Conservation (phyloP, 2,113 vertebrate species). For the Phylloscopus trochiloides region DNA sequence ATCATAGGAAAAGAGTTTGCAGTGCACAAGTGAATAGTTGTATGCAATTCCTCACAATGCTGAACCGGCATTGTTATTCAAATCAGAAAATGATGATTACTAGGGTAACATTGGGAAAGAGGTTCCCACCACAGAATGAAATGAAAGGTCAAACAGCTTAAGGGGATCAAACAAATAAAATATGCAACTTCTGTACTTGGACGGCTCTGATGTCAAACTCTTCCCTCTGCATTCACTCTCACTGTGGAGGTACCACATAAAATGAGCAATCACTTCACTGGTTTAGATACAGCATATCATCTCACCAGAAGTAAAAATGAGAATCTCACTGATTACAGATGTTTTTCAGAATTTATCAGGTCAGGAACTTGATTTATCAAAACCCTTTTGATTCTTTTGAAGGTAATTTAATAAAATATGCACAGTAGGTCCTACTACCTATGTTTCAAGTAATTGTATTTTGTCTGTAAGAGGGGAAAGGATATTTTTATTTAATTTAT, state of each 20-base stretch:
- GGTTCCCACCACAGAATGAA: slow-evolving; percentile 5
- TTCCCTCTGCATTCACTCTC: not conserved
- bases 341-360: not conserved
- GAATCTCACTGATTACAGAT: not conserved
- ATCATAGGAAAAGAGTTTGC: not conserved
- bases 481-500: not conserved
- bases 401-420: not conserved
- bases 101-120: not conserved
- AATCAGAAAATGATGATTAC: slow-evolving; percentile 6
- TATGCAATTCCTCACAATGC: not conserved
- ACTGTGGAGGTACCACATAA: not conserved
- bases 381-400: not conserved
- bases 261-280: not conserved
- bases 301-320: not conserved
- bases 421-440: not conserved
- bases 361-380: not conserved
- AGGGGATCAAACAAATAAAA: not conserved
- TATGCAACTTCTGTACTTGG: not conserved
- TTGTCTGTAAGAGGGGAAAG: not conserved
- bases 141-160: slow-evolving; percentile 19
- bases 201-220: not conserved
- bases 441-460: not conserved
- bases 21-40: not conserved
- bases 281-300: not conserved
- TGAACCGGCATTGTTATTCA: not conserved